phyloP scores from a whole-genome alignment of 2,797 vertebrate species.

The Hydrophis major region DNA sequence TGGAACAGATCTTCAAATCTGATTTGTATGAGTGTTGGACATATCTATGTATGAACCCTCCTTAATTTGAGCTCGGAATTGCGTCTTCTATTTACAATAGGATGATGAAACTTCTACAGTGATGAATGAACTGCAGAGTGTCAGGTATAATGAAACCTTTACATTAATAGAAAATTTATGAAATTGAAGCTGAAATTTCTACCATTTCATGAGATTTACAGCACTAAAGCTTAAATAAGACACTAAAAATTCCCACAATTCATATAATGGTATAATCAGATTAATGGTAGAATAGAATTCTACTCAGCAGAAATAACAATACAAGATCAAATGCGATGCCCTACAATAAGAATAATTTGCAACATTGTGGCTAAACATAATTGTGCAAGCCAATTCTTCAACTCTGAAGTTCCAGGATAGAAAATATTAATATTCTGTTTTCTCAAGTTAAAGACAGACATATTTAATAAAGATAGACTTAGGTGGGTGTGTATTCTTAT shows the following conservation, averaged over 20 bases:
- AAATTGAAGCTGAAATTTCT: not conserved
- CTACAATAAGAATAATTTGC: conserved; percentile 26
- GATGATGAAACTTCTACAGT: not conserved
- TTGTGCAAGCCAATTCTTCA: conserved; percentile 38
- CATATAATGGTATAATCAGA: not conserved
- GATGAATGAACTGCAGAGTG: not conserved
- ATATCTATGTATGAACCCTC: not conserved
- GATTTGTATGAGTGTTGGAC: not conserved
- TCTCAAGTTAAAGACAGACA: conserved; percentile 19
- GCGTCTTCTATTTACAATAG: not conserved
- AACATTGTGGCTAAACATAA: conserved; percentile 25
- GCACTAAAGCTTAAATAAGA: not conserved
- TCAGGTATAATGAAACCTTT: not conserved
- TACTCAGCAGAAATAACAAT: conserved; percentile 27
- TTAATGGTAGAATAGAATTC: conserved; percentile 2
- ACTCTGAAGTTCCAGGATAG: not conserved
- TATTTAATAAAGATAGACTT: not conserved
- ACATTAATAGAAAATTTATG: not conserved
- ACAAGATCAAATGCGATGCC: conserved; percentile 23
- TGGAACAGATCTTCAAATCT: not conserved
- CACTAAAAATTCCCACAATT: not conserved
- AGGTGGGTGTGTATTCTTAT: too few species aligned
- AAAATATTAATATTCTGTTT: conserved; percentile 37
- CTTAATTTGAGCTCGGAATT: not conserved
- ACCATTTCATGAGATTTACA: not conserved